Evolutionary conservation across 2,113 vertebrate genomes (phyloP).

Genomic region (Petaurus breviceps): DNA sequence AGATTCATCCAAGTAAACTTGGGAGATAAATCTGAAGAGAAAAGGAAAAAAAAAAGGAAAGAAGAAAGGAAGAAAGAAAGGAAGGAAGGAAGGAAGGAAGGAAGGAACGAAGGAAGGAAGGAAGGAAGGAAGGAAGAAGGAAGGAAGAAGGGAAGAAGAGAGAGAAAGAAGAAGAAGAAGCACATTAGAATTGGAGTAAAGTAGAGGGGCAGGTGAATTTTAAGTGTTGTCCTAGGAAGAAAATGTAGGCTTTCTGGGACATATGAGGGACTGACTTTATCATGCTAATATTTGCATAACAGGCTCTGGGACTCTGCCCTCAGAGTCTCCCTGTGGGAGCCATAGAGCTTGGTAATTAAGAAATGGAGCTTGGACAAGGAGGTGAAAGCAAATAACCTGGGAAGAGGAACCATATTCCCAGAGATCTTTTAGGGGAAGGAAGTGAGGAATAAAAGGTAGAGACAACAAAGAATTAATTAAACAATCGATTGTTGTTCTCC

Average conservation of each 20-base stretch:
- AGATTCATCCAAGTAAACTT: neutral
- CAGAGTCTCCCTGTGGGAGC: neutral
- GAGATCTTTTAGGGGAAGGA: neutral
- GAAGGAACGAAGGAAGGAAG: too few species aligned
- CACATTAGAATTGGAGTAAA: neutral
- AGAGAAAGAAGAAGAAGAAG: neutral
- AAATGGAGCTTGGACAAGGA: neutral
- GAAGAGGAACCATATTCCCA: neutral
- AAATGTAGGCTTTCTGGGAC: neutral
- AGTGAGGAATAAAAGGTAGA: neutral
- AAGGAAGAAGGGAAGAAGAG: too few species aligned
- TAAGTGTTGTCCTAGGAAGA: neutral
- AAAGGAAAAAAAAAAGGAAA: neutral
- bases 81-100: too few species aligned
- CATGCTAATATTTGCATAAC: neutral
- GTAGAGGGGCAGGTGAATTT: neutral
- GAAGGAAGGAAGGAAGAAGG: too few species aligned
- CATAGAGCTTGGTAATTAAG: neutral
- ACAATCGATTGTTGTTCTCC: neutral
- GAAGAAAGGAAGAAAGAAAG: too few species aligned
- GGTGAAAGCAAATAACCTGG: neutral
- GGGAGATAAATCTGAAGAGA: neutral
- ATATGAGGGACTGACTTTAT: neutral
- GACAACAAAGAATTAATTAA: neutral
- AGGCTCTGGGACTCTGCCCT: neutral